A percentile compares a stretch with the other conserved stretches of the same genome.
Conservation (phyloP, 2,888 invertebrate species). For the Trachelus iudaicus region DNA sequence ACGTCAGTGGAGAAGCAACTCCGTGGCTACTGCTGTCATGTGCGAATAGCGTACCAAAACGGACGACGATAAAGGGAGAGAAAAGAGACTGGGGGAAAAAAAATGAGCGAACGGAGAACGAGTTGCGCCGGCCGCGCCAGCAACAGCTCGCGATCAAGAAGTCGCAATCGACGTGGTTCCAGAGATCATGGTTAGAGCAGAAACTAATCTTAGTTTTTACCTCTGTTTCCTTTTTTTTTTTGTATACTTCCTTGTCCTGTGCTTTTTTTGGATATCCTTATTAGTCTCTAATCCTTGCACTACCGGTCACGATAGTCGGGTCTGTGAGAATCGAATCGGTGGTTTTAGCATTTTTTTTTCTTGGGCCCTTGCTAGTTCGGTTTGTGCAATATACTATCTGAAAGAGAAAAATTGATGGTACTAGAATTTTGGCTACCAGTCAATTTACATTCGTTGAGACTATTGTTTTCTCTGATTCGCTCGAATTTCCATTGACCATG, state of each 20-base stretch:
- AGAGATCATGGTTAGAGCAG: conserved; percentile 51
- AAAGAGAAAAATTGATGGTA: background rate
- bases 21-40: background rate
- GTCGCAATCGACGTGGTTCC: conserved; percentile 56
- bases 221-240: background rate
- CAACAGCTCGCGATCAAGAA: conserved; percentile 56
- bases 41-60: background rate
- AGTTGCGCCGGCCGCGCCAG: conserved; percentile 46
- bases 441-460: background rate
- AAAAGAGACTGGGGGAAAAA: conserved; percentile 25
- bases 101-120: conserved; percentile 52
- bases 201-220: conserved; percentile 10
- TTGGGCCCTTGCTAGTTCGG: background rate
- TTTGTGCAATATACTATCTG: background rate
- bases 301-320: background rate
- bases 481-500: background rate
- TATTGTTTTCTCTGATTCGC: background rate
- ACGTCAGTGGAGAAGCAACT: background rate
- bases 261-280: background rate
- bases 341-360: background rate
- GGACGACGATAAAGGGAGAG: conserved; percentile 1
- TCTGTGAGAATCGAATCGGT: background rate
- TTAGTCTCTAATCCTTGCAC: background rate
- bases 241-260: background rate
- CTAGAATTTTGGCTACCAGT: background rate